A percentile compares a stretch with the other conserved stretches of the same genome.
Evolutionary conservation across 2,797 vertebrate species (phyloP).

Genomic region (Pangasius mekongensis): DNA sequence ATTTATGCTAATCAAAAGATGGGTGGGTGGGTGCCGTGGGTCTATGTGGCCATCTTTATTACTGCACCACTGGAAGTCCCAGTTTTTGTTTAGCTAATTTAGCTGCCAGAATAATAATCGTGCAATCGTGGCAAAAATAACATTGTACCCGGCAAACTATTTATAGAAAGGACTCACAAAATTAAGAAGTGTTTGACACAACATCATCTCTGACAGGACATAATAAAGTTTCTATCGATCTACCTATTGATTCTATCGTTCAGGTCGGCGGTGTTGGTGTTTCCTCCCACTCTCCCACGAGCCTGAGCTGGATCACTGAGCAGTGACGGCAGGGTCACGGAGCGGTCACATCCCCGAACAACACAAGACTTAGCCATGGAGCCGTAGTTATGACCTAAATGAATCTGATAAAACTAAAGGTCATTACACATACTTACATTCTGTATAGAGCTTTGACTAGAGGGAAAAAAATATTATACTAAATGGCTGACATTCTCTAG

Average conservation of each 20-base stretch:
- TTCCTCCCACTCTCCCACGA: background rate
- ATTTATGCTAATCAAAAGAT: background rate
- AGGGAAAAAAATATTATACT: background rate
- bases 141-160: slow-evolving; percentile 5
- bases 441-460: background rate
- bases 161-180: slow-evolving; percentile 20
- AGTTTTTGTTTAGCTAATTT: background rate
- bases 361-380: background rate
- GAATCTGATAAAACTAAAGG: background rate
- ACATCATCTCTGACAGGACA: slow-evolving; percentile 19
- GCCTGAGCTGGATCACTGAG: background rate
- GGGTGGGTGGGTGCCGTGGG: background rate
- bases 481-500: background rate
- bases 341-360: slow-evolving; percentile 8
- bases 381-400: background rate
- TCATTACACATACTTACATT: background rate
- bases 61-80: background rate
- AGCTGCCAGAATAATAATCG: background rate
- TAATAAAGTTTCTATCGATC: slow-evolving; percentile 16
- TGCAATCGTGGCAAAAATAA: background rate
- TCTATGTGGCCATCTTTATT: background rate
- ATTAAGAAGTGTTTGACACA: slow-evolving; percentile 10
- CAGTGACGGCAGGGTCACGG: slow-evolving; percentile 11
- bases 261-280: background rate
- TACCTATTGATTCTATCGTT: slow-evolving; percentile 13